Evolutionary conservation across 1,140 invertebrate species (phyloP).

Genomic region (Heterodera carotae): DNA sequence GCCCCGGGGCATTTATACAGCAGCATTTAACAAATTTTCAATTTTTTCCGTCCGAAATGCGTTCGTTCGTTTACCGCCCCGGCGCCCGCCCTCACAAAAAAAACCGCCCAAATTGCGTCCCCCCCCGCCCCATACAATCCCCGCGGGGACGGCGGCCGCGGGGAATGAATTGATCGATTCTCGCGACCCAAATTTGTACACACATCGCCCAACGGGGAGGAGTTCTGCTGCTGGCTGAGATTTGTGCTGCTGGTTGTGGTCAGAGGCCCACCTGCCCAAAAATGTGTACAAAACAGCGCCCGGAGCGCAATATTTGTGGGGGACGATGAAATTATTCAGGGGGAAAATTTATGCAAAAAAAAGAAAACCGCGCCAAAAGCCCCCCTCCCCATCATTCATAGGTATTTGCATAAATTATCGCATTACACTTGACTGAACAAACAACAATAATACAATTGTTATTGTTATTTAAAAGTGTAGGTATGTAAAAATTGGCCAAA

Average conservation of each 20-base stretch:
- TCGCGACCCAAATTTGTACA: conserved; percentile 5
- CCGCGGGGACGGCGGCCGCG: too few species aligned
- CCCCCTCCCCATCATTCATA: not conserved
- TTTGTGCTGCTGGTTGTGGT: not conserved
- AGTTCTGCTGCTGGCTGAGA: too few species aligned
- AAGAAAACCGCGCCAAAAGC: too few species aligned
- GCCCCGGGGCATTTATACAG: not conserved
- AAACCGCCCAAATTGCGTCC: not conserved
- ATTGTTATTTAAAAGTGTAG: too few species aligned
- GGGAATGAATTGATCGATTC: not conserved
- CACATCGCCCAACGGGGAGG: not conserved
- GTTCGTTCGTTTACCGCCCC: not conserved
- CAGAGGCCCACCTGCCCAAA: not conserved
- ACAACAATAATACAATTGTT: too few species aligned
- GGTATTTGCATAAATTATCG: not conserved
- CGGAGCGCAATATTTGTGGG: too few species aligned
- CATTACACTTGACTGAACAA: too few species aligned
- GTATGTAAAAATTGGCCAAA: too few species aligned
- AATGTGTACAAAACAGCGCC: too few species aligned
- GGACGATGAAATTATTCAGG: not conserved
- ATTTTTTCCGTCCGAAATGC: not conserved
- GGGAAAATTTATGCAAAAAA: not conserved
- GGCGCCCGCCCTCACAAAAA: not conserved
- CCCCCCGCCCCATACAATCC: too few species aligned
- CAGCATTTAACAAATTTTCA: not conserved